Conservation (phyloP, 2,888 invertebrate genomes). For the Melitaea athalia region DNA sequence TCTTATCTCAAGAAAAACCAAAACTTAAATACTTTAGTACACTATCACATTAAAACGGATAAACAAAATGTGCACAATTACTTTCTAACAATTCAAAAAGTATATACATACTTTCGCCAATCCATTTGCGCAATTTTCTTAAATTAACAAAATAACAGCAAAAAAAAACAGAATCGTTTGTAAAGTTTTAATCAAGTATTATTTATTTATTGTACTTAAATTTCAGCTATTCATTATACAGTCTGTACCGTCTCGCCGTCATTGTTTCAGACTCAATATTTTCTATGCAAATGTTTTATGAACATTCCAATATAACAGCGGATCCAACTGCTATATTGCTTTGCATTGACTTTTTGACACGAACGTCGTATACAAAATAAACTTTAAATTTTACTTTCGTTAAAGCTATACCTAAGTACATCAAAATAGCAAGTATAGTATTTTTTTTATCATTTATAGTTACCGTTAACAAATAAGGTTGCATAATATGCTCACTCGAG, state of each 20-base stretch:
- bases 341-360: constrained; percentile 33
- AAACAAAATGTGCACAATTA: not conserved
- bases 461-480: too few relatives aligned
- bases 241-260: constrained; percentile 43
- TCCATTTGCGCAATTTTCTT: constrained; percentile 1
- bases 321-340: constrained; percentile 30
- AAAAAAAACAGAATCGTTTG: constrained; percentile 18
- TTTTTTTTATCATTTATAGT: too few relatives aligned
- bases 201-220: constrained; percentile 56
- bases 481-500: not conserved
- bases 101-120: too few relatives aligned
- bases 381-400: constrained; percentile 23
- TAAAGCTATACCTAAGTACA: constrained; percentile 1
- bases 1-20: not conserved
- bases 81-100: not conserved
- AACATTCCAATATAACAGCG: constrained; percentile 32
- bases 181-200: constrained; percentile 59
- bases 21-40: not conserved
- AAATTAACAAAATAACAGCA: constrained; percentile 7
- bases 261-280: constrained; percentile 62
- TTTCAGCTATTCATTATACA: constrained; percentile 35
- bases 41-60: not conserved
- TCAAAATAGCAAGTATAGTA: too few relatives aligned
- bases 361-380: constrained; percentile 25
- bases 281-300: constrained; percentile 63